Evolutionary conservation across 2,113 vertebrate species (phyloP).

Genomic region (Elanus axillaris): DNA sequence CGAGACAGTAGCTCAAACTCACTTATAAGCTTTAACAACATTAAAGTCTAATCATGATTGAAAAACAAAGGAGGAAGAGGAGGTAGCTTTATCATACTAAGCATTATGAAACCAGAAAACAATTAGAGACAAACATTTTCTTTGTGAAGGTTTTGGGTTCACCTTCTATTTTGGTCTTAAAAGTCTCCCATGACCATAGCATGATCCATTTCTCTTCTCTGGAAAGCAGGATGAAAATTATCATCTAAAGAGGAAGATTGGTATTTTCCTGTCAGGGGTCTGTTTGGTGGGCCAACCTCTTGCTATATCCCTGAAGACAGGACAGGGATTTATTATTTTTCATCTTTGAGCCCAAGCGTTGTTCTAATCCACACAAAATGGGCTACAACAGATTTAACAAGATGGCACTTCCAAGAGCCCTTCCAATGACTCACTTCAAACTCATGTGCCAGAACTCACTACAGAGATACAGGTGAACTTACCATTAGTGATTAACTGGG

Average conservation of each 20-base stretch:
- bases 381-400: neutral
- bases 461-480: neutral
- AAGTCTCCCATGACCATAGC: neutral
- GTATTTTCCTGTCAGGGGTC: neutral
- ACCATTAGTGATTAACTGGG: neutral
- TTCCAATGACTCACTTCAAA: neutral
- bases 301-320: neutral
- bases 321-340: neutral
- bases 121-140: neutral
- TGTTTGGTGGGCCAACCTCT: neutral
- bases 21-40: constrained; percentile 58
- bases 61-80: constrained; percentile 49
- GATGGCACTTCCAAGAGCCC: neutral
- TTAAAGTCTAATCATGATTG: constrained; percentile 47
- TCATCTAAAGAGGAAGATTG: neutral
- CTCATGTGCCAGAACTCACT: neutral
- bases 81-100: constrained; percentile 16
- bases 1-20: constrained; percentile 60
- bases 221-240: neutral
- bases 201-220: neutral
- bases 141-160: neutral
- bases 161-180: neutral
- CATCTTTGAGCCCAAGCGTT: neutral
- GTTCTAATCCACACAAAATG: neutral
- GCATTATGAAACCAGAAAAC: constrained; percentile 8